Percentiles rank a stretch among this genome's conserved stretches.
Evolutionary conservation across 2,888 invertebrate species (phyloP).

Genomic region (Camponotus fellah): DNA sequence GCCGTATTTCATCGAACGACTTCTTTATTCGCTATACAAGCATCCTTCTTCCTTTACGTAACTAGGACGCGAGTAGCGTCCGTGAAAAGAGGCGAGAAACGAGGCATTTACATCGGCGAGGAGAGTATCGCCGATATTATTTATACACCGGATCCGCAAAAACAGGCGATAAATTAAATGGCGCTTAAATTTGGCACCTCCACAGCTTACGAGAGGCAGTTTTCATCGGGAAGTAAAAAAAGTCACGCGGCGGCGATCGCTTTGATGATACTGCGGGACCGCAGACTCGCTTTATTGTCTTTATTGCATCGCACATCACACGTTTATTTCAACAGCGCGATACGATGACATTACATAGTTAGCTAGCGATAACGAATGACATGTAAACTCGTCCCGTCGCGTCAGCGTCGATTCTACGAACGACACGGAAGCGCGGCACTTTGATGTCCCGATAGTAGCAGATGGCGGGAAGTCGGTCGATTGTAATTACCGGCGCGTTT

Average conservation of each 20-base stretch:
- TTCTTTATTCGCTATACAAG: not conserved
- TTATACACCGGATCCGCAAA: not conserved
- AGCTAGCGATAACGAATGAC: constrained; percentile 5
- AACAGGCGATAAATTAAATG: not conserved
- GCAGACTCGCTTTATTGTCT: constrained; percentile 21
- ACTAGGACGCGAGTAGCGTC: constrained; percentile 46
- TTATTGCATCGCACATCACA: constrained; percentile 1
- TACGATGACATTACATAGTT: constrained; percentile 23
- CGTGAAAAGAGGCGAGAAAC: not conserved
- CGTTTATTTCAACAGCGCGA: constrained; percentile 4
- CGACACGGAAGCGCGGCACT: constrained; percentile 36
- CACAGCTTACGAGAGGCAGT: not conserved
- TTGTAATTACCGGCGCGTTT: constrained; percentile 62
- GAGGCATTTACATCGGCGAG: constrained; percentile 23
- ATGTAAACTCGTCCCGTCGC: constrained; percentile 27
- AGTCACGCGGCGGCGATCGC: not conserved
- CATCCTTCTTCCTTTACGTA: constrained; percentile 36
- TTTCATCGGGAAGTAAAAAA: not conserved
- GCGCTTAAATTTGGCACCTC: not conserved
- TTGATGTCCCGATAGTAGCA: constrained; percentile 23
- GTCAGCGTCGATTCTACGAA: constrained; percentile 9
- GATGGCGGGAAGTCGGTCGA: constrained; percentile 58
- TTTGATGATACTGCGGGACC: not conserved
- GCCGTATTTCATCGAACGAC: not conserved
- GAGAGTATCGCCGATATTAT: not conserved